phyloP scores from a whole-genome alignment of 2,797 vertebrate genomes.

The Gobio occitaniae region DNA sequence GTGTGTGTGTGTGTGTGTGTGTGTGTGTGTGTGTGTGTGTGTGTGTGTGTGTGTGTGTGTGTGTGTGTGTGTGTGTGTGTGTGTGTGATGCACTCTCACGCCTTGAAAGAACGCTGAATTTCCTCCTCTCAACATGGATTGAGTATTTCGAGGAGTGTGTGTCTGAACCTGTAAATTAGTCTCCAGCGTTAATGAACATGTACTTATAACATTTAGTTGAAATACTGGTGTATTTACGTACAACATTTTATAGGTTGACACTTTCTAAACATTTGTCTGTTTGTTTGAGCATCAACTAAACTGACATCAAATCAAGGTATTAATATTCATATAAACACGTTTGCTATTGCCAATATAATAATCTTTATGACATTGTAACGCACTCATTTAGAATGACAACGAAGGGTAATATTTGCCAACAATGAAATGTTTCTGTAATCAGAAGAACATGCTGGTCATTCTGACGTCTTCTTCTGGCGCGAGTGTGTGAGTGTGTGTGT shows the following conservation, averaged over 20 bases:
- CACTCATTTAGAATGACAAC: background rate
- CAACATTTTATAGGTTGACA: no score
- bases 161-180: background rate
- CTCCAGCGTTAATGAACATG: background rate
- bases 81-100: background rate
- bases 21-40: no score
- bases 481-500: no score
- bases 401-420: background rate
- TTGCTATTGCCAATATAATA: background rate
- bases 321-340: background rate
- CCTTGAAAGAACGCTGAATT: background rate
- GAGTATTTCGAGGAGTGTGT: background rate
- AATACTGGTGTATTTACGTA: background rate
- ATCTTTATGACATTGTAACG: background rate
- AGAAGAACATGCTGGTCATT: background rate
- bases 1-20: background rate
- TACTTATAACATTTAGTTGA: background rate
- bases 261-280: no score
- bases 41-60: no score
- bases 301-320: background rate
- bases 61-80: no score
- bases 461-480: background rate
- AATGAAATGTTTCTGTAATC: background rate
- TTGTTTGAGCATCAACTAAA: background rate
- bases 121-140: slow-evolving; percentile 4